These are phyloP conservation scores for Leptopilina boulardi DNA, from an alignment of 1,140 invertebrate genomes.

Conservation along the genomic window DNA sequence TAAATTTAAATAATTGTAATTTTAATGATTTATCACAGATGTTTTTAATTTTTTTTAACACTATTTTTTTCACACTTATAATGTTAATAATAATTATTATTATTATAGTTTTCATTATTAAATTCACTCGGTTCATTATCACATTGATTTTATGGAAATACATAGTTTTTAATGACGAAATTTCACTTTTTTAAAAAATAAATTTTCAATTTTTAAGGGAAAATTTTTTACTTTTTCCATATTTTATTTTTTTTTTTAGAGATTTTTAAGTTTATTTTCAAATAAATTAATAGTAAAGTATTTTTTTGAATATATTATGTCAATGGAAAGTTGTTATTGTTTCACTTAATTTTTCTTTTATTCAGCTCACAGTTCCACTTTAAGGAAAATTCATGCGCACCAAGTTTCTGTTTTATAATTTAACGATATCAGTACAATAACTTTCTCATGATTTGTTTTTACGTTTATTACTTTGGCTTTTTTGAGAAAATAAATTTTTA, in stretches of 20 bases:
- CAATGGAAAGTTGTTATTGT: background rate
- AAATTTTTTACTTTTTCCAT: too few relatives aligned
- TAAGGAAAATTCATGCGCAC: conserved; percentile 3
- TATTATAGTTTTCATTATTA: background rate
- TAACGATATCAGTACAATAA: background rate
- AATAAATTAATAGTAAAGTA: background rate
- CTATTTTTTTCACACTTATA: background rate
- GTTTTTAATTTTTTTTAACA: background rate
- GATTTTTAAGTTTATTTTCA: background rate
- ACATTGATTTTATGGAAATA: background rate
- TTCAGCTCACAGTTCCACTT: background rate
- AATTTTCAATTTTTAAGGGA: background rate
- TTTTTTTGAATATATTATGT: background rate
- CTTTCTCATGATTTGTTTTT: background rate
- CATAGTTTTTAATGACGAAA: background rate
- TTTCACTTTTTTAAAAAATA: conserved; percentile 9
- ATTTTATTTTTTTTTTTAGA: background rate
- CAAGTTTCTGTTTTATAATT: conserved; percentile 7
- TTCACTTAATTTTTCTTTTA: conserved; percentile 1
- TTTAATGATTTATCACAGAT: conserved; percentile 4
- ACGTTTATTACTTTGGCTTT: conserved; percentile 4
- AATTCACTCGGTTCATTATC: background rate
- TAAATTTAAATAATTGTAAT: background rate
- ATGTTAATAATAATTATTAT: background rate
- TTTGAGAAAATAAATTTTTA: background rate